A percentile compares a stretch with the other conserved stretches of the same genome.
Evolutionary conservation across 2,888 invertebrate species (phyloP).

Genomic region (Enchytraeus crypticus): DNA sequence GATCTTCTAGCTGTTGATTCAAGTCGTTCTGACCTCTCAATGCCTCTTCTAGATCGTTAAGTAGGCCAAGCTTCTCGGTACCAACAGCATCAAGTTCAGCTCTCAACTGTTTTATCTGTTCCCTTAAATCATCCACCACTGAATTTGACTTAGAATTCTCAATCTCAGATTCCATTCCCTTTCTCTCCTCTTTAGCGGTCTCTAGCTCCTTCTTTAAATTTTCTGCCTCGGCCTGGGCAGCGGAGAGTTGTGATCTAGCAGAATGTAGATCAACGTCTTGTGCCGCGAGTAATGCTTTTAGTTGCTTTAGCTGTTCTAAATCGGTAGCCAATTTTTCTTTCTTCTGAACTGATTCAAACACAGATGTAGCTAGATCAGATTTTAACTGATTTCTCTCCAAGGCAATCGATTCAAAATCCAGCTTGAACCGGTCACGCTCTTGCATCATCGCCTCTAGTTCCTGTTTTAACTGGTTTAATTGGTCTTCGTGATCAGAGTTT

Average conservation of each 20-base stretch:
- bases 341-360: too few relatives aligned
- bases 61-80: too few relatives aligned
- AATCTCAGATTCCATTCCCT: neutral
- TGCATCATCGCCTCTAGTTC: neutral
- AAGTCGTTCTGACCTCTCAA: too few relatives aligned
- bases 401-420: neutral
- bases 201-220: neutral
- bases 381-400: too few relatives aligned
- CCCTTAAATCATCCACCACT: too few relatives aligned
- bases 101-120: too few relatives aligned
- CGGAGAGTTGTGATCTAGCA: neutral
- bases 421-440: neutral
- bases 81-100: too few relatives aligned
- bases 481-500: too few relatives aligned
- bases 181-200: neutral
- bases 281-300: neutral
- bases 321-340: conserved; percentile 5
- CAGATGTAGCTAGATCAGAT: too few relatives aligned
- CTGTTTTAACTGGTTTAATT: neutral
- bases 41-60: too few relatives aligned
- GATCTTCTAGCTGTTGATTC: too few relatives aligned
- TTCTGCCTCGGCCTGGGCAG: neutral
- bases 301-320: conserved; percentile 5
- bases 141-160: neutral
- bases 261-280: neutral